These are phyloP conservation scores for Pheosia gnoma DNA, from an alignment of 2,888 invertebrate species.

Conservation along the genomic window DNA sequence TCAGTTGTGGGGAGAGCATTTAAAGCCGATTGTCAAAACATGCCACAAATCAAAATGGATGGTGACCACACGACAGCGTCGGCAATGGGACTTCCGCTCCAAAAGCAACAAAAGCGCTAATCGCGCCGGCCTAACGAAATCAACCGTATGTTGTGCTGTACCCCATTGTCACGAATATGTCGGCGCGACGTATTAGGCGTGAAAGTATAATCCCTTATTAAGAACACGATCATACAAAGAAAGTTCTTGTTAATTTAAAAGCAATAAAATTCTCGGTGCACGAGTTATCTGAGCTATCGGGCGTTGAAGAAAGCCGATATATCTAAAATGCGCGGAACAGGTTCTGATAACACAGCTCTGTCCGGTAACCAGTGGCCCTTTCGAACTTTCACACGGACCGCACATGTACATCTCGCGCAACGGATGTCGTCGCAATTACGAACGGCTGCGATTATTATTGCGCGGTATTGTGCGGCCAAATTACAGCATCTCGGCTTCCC, in stretches of 20 bases:
- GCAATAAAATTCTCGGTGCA: constrained; percentile 52
- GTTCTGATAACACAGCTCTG: constrained; percentile 65
- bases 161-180: constrained; percentile 46
- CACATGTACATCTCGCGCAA: constrained; percentile 65
- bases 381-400: constrained; percentile 77
- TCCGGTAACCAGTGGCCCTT: constrained; percentile 58
- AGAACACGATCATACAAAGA: constrained; percentile 49
- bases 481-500: constrained; percentile 80
- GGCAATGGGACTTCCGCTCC: constrained; percentile 68
- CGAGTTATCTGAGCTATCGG: constrained; percentile 59
- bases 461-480: constrained; percentile 79
- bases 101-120: constrained; percentile 61
- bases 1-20: constrained; percentile 46
- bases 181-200: constrained; percentile 53
- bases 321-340: constrained; percentile 69
- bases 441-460: constrained; percentile 77
- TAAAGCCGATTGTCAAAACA: constrained; percentile 70
- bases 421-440: constrained; percentile 82
- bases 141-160: constrained; percentile 57
- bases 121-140: constrained; percentile 42
- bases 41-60: constrained; percentile 64
- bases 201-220: constrained; percentile 57
- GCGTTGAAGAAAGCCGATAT: constrained; percentile 68
- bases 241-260: constrained; percentile 61
- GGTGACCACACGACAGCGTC: constrained; percentile 60